A percentile compares a stretch with the other conserved stretches of the same genome.
phyloP scores from a whole-genome alignment of 2,797 vertebrate species.

The Spheniscus humboldti region DNA sequence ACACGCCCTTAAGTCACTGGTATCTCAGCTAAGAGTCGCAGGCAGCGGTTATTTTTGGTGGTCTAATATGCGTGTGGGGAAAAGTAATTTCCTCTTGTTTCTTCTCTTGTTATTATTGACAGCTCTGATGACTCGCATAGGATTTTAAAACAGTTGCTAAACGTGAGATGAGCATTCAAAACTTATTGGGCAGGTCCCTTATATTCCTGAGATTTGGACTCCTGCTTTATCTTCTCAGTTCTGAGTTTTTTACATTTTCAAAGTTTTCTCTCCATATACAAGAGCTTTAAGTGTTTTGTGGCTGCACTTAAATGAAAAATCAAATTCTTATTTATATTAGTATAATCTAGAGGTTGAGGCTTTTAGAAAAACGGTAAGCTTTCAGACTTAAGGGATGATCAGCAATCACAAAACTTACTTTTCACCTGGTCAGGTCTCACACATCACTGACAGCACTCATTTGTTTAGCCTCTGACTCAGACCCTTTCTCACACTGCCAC shows the following conservation, averaged over 20 bases:
- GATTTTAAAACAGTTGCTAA: background rate
- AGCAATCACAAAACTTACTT: background rate
- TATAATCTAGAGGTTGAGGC: background rate
- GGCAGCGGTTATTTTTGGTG: constrained; percentile 1
- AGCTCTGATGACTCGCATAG: background rate
- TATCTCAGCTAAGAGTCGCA: background rate
- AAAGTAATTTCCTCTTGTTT: constrained; percentile 3
- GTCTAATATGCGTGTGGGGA: background rate
- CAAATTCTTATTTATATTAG: background rate
- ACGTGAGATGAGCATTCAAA: background rate
- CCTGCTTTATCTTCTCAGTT: background rate
- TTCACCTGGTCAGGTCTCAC: background rate
- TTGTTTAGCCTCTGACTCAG: background rate
- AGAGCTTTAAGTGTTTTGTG: background rate
- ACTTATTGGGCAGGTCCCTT: background rate
- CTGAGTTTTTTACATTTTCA: background rate
- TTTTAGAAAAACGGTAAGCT: background rate
- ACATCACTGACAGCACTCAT: background rate
- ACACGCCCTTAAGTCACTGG: background rate
- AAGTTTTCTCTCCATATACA: background rate
- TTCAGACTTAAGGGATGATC: background rate
- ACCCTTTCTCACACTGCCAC: background rate
- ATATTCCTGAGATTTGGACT: background rate
- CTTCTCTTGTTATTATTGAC: background rate
- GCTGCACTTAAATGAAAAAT: background rate